Evolutionary conservation across 2,888 invertebrate genomes (phyloP).

Genomic region (Alcis repandata): DNA sequence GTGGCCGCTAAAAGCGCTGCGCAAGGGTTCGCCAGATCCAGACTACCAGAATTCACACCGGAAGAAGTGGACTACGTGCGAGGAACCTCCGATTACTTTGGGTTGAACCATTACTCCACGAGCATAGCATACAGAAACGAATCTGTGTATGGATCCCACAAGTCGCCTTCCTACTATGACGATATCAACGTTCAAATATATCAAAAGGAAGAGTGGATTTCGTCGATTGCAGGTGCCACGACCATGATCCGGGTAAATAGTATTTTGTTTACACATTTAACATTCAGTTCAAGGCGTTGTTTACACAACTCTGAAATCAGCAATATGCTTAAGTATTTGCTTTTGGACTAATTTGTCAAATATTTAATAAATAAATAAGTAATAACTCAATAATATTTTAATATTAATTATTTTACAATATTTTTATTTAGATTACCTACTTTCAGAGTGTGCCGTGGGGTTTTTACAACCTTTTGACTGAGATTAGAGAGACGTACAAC

Average conservation of each 20-base stretch:
- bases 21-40: conserved; percentile 59
- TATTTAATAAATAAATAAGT: no score
- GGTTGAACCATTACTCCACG: conserved; percentile 89
- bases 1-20: conserved; percentile 68
- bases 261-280: no score
- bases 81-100: conserved; percentile 68
- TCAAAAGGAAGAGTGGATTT: conserved; percentile 44
- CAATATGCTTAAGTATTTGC: no score
- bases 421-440: no score
- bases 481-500: conserved; percentile 75
- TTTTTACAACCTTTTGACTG: conserved; percentile 81
- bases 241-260: conserved; percentile 40
- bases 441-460: conserved; percentile 83
- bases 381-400: no score
- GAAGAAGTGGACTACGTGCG: conserved; percentile 60
- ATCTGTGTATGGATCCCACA: conserved; percentile 44
- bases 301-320: no score
- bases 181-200: conserved; percentile 25
- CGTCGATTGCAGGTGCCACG: conserved; percentile 32
- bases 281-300: no score
- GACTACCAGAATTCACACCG: conserved; percentile 59
- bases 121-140: conserved; percentile 57
- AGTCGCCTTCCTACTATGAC: conserved; percentile 53
- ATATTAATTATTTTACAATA: not conserved
- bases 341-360: no score